A percentile compares a stretch with the other conserved stretches of the same genome.
These are phyloP conservation scores for Nycticebus coucang DNA, from an alignment of 2,113 vertebrate genomes.

Conservation along the genomic window DNA sequence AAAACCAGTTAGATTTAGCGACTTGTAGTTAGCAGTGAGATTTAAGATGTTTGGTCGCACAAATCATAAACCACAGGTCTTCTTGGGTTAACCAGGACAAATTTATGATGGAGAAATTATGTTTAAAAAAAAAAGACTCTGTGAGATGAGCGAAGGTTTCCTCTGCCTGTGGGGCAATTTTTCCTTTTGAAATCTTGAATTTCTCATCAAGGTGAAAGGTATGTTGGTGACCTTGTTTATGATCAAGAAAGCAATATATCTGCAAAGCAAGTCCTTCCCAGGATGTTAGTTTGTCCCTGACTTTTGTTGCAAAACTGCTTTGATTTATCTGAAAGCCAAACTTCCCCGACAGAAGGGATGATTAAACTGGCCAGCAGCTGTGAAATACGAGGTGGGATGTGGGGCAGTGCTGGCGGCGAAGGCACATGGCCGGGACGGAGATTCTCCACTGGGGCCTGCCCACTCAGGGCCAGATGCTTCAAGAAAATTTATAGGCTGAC, in stretches of 20 bases:
- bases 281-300: conserved; percentile 27
- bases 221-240: conserved; percentile 59
- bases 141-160: conserved; percentile 60
- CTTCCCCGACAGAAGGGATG: neutral
- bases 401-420: neutral
- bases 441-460: neutral
- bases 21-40: conserved; percentile 62
- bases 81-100: conserved; percentile 70
- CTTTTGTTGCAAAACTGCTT: neutral
- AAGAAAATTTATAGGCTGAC: conserved; percentile 40
- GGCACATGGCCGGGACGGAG: neutral
- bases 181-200: conserved; percentile 47
- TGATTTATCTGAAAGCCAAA: conserved; percentile 53
- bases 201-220: conserved; percentile 67
- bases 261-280: conserved; percentile 40
- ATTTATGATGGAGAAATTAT: conserved; percentile 72
- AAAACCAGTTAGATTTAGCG: conserved; percentile 64
- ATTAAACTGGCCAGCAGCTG: neutral
- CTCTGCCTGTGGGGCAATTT: conserved; percentile 46
- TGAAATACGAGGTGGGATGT: neutral
- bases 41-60: conserved; percentile 73
- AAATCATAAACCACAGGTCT: conserved; percentile 68
- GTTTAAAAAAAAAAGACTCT: neutral
- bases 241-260: conserved; percentile 51
- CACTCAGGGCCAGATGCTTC: conserved; percentile 6